Evolutionary conservation across 2,113 vertebrate genomes (phyloP), one percentile per base, ranked within the genome.

Genomic region (Bubo scandiacus): DNA sequence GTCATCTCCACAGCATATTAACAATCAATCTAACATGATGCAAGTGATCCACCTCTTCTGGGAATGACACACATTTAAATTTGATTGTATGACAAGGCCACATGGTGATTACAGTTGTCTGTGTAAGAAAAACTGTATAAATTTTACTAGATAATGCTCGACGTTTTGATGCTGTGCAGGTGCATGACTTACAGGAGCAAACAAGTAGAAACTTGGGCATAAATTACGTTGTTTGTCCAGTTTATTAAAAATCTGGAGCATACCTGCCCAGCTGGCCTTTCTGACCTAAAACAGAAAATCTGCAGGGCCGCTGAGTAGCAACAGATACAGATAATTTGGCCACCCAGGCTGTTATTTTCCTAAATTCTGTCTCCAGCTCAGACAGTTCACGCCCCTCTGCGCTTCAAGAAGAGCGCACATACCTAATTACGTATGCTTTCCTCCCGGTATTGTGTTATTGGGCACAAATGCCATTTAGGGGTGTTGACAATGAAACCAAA

Each of bases 401-500:
- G 52, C 42, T 88, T 92, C 57, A 83, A 65, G 43, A 94, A 19
- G 55, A 57, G 63, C 3, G 4, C 29, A 67, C 54, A 85, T 54
- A 92, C 47, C 36, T 90, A 86, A 90, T 95, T 86, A 88, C 16
- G 1, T 79, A 92, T 54, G 63, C 78, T 77, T 90, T 92, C 36
- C 57, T 73, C 43, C 34, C 5, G 2, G 54, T 67, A 86, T 13
- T 75, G 40, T 66, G 81, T 67, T 85, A 27, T 18, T 66, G 51
- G 88, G 75, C 79, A 88, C 42, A 84, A 96, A 59, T 62, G 27
- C 43, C 59, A 59, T 65, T 95, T 89, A 70, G 62, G 34, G 51
- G 42, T 54, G 52, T 88, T 75, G 90, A 97, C 78, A 90, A 75
- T 62, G 34, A 73, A 96, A 90, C 63, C 72, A 63, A 83, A 62